These are phyloP conservation scores for Hyposmocoma kahamanoa DNA, from an alignment of 1,140 invertebrate species.

Conservation along the genomic window DNA sequence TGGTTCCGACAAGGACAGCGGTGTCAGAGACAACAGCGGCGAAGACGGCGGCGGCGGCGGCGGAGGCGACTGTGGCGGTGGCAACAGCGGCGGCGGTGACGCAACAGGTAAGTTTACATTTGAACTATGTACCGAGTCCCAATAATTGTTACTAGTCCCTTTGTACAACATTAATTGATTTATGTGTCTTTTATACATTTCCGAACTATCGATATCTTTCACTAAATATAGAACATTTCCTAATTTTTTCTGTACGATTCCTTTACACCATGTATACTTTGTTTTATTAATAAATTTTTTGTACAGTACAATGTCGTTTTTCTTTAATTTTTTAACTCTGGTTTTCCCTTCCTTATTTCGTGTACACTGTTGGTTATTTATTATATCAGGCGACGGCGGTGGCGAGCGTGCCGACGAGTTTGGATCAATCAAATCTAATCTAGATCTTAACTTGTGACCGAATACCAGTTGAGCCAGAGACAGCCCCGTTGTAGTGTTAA, in stretches of 20 bases:
- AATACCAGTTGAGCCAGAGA: constrained; percentile 4
- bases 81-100: neutral
- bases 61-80: neutral
- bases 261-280: constrained; percentile 1
- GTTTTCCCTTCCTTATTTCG: neutral
- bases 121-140: too few species aligned
- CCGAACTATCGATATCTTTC: neutral
- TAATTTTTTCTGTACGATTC: constrained; percentile 3
- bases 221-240: constrained; percentile 5
- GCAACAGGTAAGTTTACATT: neutral
- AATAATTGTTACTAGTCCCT: neutral
- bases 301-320: neutral
- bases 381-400: neutral
- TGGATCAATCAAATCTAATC: constrained; percentile 1
- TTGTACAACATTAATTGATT: constrained; percentile 6
- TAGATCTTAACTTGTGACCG: constrained; percentile 2
- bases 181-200: neutral
- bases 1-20: neutral
- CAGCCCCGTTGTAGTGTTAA: constrained; percentile 3
- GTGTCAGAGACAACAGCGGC: neutral
- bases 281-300: constrained; percentile 8
- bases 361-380: neutral
- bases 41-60: neutral
- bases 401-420: neutral
- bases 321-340: neutral